A percentile compares a stretch with the other conserved stretches of the same genome.
Evolutionary conservation across 2,888 invertebrate species (phyloP).

Genomic region (Parasteatoda lunata): DNA sequence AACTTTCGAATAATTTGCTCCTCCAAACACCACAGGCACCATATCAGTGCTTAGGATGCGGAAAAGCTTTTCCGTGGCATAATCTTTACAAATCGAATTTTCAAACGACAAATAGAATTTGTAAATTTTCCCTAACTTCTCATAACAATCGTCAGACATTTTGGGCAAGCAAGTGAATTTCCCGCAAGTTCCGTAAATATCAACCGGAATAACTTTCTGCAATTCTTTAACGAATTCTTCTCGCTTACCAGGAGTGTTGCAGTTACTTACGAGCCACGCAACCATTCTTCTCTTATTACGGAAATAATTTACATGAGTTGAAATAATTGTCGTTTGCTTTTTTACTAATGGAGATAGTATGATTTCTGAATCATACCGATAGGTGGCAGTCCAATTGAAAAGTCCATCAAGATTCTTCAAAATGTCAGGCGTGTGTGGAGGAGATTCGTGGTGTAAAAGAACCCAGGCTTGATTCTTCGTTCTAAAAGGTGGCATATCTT

Average conservation of each 20-base stretch:
- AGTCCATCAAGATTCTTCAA: slow-evolving; percentile 62
- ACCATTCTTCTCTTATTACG: slow-evolving; percentile 74
- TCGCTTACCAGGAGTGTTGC: slow-evolving; percentile 74
- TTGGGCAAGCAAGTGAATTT: slow-evolving; percentile 71
- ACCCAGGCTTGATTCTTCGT: slow-evolving; percentile 65
- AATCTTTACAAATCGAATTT: slow-evolving; percentile 75
- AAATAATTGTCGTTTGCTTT: neutral
- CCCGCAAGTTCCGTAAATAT: slow-evolving; percentile 75
- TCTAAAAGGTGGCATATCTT: slow-evolving; percentile 64
- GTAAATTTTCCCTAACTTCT: slow-evolving; percentile 72
- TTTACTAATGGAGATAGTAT: slow-evolving; percentile 48
- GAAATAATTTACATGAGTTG: slow-evolving; percentile 69
- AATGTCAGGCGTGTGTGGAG: slow-evolving; percentile 68
- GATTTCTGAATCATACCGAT: slow-evolving; percentile 70
- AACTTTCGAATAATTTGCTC: slow-evolving; percentile 69
- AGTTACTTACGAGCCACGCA: slow-evolving; percentile 76
- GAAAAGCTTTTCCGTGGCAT: slow-evolving; percentile 75
- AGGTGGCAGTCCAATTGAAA: slow-evolving; percentile 70
- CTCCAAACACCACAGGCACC: slow-evolving; percentile 70
- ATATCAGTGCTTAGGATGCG: slow-evolving; percentile 72
- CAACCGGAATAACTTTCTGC: slow-evolving; percentile 73
- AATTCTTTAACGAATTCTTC: slow-evolving; percentile 73
- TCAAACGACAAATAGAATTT: slow-evolving; percentile 74
- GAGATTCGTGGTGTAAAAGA: slow-evolving; percentile 69
- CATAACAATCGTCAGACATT: slow-evolving; percentile 73